phyloP scores from a whole-genome alignment of 2,797 vertebrate species.

The Lagodon rhomboides region DNA sequence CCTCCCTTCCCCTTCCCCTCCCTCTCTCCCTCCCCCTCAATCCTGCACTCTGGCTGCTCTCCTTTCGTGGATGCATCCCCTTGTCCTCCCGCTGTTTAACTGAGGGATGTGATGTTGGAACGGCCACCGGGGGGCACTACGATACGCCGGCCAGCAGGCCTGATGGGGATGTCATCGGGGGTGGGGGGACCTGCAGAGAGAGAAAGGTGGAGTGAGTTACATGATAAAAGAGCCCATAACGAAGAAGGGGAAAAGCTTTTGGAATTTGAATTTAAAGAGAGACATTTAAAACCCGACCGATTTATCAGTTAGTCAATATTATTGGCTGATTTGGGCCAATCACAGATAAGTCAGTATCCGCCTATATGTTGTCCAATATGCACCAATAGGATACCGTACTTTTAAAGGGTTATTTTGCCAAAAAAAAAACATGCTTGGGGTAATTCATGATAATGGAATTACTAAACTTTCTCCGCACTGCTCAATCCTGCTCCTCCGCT shows the following conservation, averaged over 20 bases:
- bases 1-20: not conserved
- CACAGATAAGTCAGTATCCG: too few species aligned
- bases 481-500: too few species aligned
- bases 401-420: too few species aligned
- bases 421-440: too few species aligned
- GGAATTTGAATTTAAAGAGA: not conserved
- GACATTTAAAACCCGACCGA: not conserved
- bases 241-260: too few species aligned
- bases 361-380: too few species aligned
- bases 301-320: too few species aligned
- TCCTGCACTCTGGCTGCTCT: constrained; percentile 72
- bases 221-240: not conserved
- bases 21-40: constrained; percentile 32
- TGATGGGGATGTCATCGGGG: constrained; percentile 86
- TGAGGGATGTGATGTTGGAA: constrained; percentile 98
- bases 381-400: too few species aligned
- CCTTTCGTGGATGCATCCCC: constrained; percentile 36
- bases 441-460: too few species aligned
- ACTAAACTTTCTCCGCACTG: too few species aligned
- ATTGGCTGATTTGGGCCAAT: too few species aligned
- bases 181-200: constrained; percentile 75
- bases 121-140: constrained; percentile 96
- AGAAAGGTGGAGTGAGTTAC: constrained; percentile 1
- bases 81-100: constrained; percentile 83
- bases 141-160: constrained; percentile 94